Conservation (phyloP, 1,140 invertebrate species). For the Scaptomyza montana region DNA sequence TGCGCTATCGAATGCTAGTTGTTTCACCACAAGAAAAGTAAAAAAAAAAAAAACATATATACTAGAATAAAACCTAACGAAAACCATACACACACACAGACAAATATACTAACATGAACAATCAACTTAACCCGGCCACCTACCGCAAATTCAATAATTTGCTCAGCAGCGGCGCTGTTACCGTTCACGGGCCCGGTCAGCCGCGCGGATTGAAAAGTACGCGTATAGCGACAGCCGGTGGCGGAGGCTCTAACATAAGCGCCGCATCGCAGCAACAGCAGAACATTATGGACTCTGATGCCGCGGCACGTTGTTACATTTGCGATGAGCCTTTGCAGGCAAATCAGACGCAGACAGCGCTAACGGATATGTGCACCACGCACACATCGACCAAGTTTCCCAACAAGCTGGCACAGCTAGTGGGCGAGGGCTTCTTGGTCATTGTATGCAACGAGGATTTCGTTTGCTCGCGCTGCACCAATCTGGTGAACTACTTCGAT, state of each 20-base stretch:
- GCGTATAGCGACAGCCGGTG: constrained; percentile 53
- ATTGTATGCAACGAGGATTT: constrained; percentile 81
- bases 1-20: constrained; percentile 26
- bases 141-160: constrained; percentile 83
- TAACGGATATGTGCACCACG: constrained; percentile 77
- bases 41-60: constrained; percentile 45
- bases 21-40: constrained; percentile 8
- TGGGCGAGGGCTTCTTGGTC: constrained; percentile 82
- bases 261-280: constrained; percentile 42
- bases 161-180: constrained; percentile 81
- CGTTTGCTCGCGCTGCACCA: constrained; percentile 82
- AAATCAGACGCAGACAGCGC: constrained; percentile 59
- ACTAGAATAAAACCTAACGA: constrained; percentile 45
- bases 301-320: constrained; percentile 72
- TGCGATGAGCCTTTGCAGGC: constrained; percentile 69
- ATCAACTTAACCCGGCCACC: constrained; percentile 77
- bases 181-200: constrained; percentile 79
- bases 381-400: constrained; percentile 81
- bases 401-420: constrained; percentile 81
- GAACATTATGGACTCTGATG: constrained; percentile 52
- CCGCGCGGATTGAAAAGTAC: constrained; percentile 77
- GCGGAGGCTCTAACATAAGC: constrained; percentile 35
- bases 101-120: constrained; percentile 64
- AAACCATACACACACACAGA: constrained; percentile 32
- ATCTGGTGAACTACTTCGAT: constrained; percentile 82